These are phyloP conservation scores for Catharus ustulatus DNA, from an alignment of 2,797 vertebrate genomes.

Conservation along the genomic window DNA sequence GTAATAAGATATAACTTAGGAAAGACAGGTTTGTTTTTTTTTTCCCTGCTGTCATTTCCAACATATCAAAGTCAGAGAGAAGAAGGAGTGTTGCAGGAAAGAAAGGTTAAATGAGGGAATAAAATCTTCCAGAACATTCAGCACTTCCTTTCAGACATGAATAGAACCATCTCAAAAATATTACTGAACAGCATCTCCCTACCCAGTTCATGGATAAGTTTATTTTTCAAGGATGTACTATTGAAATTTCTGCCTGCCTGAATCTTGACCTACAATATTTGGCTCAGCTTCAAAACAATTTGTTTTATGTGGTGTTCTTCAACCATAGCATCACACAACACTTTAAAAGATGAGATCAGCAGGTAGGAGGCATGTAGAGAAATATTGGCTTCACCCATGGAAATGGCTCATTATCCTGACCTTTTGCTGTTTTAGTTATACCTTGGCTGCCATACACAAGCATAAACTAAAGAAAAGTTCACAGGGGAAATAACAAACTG, in stretches of 20 bases:
- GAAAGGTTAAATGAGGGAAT: not conserved
- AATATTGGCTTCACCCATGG: not conserved
- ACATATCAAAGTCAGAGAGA: not conserved
- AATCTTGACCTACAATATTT: conserved; percentile 38
- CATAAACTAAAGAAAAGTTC: not conserved
- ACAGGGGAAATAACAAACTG: not conserved
- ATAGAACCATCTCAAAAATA: not conserved
- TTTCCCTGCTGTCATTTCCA: rapidly evolving
- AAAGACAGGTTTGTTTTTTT: not conserved
- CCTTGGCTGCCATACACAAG: not conserved
- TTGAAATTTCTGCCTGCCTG: conserved; percentile 4
- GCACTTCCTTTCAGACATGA: not conserved
- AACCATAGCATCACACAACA: conserved; percentile 39
- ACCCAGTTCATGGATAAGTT: not conserved
- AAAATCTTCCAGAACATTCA: not conserved
- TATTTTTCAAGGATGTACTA: conserved; percentile 22
- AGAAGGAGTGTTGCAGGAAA: not conserved
- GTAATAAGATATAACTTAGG: not conserved
- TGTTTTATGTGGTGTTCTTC: conserved; percentile 54
- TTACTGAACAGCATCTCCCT: not conserved
- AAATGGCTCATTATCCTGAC: conserved; percentile 56
- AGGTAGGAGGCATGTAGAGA: conserved; percentile 34
- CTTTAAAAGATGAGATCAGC: conserved; percentile 52
- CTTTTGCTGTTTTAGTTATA: conserved; percentile 40
- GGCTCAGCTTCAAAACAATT: conserved; percentile 62